Base-by-base conservation (phyloP, 2,888 invertebrate genomes). In the Mythimna pallens region DNA sequence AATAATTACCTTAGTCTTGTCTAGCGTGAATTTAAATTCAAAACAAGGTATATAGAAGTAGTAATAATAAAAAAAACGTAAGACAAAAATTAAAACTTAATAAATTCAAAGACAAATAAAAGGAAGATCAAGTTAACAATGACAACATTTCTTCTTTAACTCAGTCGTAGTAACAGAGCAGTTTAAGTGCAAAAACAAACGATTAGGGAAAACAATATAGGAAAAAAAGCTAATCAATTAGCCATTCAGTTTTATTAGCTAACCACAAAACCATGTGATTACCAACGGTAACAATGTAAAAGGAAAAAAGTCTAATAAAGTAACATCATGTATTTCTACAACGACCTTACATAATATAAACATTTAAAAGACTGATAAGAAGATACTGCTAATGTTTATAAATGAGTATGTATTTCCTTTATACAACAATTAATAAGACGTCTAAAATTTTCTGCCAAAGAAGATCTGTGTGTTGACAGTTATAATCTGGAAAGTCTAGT, bases 261-360 rank as follows among this genome's bases (percentile, higher is more conserved):
- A 50, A 12, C 9, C 36, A 76, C 36, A 54, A 43, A 70, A 30
- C 36, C 43, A 57, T 25, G 17, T 6, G 64, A 30, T 61, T 55
- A 55, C 12, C 61, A 43, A 61, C 12, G 25, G 50, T 61, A 65
- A 61, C 40, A 52, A 79, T 43, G 50, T 47, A 62, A 50, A 62
- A 62, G 55, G 66, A 62, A 77, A 76, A 70, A 65, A 40, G 1
- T 30, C 0, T 8, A 64, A 30, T 76, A 12, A 54, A 70, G 30
- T 47, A 7, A 30, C 20, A 14, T 2, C 12, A 34, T 25, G 4
- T 40, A 55, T 59, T 62, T 71, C 55, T 65, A 12, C n/a, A 50
- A 57, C 8, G 1, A 55, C 36, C n/a, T 52, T 50, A 55, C 2
- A 10, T 52, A 58, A 17, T 8, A 52, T 6, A 64, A 59, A 25